Evolutionary conservation across 2,797 vertebrate species (phyloP).

Genomic region (Erethizon dorsatum): DNA sequence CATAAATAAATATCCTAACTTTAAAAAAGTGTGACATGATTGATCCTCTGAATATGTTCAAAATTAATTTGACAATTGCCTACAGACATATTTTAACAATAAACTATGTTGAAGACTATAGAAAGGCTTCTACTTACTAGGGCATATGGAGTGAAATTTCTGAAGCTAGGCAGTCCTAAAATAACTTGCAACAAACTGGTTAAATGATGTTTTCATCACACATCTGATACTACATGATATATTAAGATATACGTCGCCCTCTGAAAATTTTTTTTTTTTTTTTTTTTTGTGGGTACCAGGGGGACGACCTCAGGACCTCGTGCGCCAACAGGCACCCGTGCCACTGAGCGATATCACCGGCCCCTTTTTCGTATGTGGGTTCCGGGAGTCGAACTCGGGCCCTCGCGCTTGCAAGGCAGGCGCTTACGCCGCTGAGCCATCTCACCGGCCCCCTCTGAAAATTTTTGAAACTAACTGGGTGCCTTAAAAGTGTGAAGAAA

Average conservation of each 20-base stretch:
- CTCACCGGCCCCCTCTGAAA: conserved; percentile 46
- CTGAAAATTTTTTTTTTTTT: conserved; percentile 47
- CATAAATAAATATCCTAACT: not conserved
- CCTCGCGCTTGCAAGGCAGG: too few species aligned
- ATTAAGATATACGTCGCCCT: not conserved
- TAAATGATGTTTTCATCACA: conserved; percentile 46
- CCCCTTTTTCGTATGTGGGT: too few species aligned
- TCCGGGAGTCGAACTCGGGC: too few species aligned
- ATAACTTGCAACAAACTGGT: conserved; percentile 4
- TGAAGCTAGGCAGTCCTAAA: not conserved
- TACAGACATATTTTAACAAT: conserved; percentile 43
- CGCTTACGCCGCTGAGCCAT: too few species aligned
- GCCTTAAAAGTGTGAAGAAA: conserved; percentile 26
- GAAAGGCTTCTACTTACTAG: not conserved
- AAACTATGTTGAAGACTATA: conserved; percentile 42
- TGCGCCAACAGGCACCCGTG: too few species aligned
- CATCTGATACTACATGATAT: not conserved
- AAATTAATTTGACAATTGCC: conserved; percentile 47
- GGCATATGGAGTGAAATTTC: not conserved
- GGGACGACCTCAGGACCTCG: too few species aligned
- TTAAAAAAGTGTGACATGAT: conserved; percentile 14
- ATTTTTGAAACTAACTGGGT: not conserved
- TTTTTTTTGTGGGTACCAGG: too few species aligned
- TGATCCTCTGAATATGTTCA: conserved; percentile 1
- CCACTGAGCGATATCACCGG: too few species aligned